Percentiles rank a stretch among this genome's conserved stretches.
Conservation (phyloP, 2,113 vertebrate genomes). For the Neopipo cinnamomea region DNA sequence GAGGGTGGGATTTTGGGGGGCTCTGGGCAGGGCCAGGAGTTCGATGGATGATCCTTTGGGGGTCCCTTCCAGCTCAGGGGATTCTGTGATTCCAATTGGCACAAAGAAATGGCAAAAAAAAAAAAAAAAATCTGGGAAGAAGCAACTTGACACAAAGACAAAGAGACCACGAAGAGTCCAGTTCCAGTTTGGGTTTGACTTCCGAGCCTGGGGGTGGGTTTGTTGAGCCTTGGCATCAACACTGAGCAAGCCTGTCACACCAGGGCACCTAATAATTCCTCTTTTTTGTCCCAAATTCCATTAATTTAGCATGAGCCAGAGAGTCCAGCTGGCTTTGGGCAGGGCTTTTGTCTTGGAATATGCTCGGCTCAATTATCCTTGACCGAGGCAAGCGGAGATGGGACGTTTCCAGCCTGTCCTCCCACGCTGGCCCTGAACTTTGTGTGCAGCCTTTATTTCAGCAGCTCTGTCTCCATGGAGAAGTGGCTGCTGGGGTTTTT, state of each 20-base stretch:
- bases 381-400: not conserved
- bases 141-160: not conserved
- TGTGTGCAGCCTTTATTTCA: not conserved
- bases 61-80: not conserved
- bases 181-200: not conserved
- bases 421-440: accelerated
- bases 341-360: not conserved
- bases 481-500: not conserved
- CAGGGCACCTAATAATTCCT: not conserved
- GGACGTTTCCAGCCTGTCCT: not conserved
- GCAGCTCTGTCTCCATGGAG: not conserved
- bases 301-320: not conserved
- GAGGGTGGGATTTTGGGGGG: not conserved
- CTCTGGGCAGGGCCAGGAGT: too few species aligned
- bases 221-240: not conserved
- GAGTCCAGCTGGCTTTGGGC: not conserved
- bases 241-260: not conserved
- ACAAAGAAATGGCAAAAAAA: not conserved
- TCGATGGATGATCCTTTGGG: not conserved
- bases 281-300: not conserved
- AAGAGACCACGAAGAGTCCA: accelerated
- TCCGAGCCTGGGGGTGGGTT: not conserved
- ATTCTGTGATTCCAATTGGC: not conserved
- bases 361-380: not conserved
- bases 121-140: not conserved